A percentile compares a stretch with the other conserved stretches of the same genome.
phyloP scores from a whole-genome alignment of 2,113 vertebrate species.

The Odobenus rosmarus region DNA sequence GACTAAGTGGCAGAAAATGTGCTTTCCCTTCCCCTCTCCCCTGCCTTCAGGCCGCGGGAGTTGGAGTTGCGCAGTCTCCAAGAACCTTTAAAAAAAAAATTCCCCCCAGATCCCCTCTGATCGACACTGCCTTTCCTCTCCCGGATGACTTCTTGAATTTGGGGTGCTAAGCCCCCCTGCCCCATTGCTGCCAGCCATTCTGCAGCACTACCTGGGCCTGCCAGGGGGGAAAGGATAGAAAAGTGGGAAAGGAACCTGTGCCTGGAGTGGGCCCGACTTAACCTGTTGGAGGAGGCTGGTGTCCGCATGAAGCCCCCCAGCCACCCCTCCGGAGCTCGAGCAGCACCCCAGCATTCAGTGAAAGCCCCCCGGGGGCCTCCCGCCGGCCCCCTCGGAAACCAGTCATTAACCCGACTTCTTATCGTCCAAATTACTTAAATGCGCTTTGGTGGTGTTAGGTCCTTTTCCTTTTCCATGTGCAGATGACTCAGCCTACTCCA shows the following conservation, averaged over 20 bases:
- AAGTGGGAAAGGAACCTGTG: background rate
- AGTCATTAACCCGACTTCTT: background rate
- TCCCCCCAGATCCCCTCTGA: background rate
- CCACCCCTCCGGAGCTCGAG: background rate
- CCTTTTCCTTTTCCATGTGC: background rate
- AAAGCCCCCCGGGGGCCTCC: conserved; percentile 1
- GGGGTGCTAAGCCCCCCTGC: background rate
- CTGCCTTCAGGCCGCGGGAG: background rate
- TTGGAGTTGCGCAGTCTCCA: background rate
- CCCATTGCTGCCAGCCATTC: background rate
- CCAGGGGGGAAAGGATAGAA: background rate
- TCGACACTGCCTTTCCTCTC: background rate
- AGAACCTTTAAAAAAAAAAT: background rate
- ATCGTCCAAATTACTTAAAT: conserved; percentile 39
- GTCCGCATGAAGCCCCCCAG: background rate
- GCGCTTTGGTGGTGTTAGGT: conserved; percentile 15
- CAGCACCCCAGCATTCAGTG: background rate
- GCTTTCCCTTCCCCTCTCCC: background rate
- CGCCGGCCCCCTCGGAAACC: background rate
- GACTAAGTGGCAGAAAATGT: conserved; percentile 56
- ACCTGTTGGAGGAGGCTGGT: conserved; percentile 12
- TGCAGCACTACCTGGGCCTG: background rate
- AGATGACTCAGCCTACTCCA: background rate
- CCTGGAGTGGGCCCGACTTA: background rate
- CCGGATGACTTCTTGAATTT: background rate